These are phyloP conservation scores for Rousettus leschenaultii DNA, from an alignment of 2,113 vertebrate genomes.

Conservation along the genomic window DNA sequence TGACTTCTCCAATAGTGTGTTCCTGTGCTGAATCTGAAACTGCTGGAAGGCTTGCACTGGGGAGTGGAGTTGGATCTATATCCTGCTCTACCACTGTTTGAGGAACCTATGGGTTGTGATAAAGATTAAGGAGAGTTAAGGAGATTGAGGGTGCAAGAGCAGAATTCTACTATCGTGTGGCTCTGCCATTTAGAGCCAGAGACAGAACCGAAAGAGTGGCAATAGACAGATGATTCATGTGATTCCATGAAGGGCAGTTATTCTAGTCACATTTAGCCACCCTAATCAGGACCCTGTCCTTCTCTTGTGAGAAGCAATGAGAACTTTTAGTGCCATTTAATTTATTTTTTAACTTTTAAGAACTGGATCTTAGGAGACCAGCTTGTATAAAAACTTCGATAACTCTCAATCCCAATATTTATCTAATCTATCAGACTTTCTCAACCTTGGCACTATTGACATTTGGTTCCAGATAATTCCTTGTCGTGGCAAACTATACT, in stretches of 20 bases:
- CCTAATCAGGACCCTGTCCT: not conserved
- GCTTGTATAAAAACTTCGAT: not conserved
- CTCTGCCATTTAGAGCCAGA: not conserved
- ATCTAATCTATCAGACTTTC: not conserved
- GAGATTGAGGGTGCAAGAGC: not conserved
- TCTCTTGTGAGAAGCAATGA: not conserved
- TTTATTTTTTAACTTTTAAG: not conserved
- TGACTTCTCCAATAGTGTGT: not conserved
- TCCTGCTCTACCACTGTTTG: not conserved
- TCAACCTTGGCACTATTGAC: not conserved
- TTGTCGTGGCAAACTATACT: not conserved
- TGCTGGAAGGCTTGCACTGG: not conserved
- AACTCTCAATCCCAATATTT: not conserved
- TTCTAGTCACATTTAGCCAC: not conserved
- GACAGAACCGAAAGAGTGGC: not conserved
- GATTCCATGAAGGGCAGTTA: not conserved
- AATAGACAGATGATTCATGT: not conserved
- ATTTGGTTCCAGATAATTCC: not conserved
- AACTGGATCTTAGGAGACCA: not conserved
- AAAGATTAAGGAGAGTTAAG: not conserved
- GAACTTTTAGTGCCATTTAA: not conserved
- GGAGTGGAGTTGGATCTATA: not conserved
- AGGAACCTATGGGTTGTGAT: not conserved
- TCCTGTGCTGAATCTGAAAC: not conserved
- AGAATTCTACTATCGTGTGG: not conserved